Evolutionary conservation across 2,797 vertebrate genomes (phyloP), one percentile per base, ranked within the genome.

Genomic region (Trichosurus vulpecula): DNA sequence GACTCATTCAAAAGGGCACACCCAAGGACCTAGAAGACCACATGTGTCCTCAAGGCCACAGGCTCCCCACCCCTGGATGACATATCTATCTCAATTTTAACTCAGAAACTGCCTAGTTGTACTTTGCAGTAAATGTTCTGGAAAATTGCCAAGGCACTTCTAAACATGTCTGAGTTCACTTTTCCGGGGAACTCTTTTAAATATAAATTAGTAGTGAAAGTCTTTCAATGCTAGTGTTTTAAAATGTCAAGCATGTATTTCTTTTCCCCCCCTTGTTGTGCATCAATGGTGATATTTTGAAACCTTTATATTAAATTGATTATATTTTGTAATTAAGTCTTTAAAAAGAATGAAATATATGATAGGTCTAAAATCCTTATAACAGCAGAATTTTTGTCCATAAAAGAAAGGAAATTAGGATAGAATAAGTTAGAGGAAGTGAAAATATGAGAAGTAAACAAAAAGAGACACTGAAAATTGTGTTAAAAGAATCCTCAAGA

Each of bases 141-240:
- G 98, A 98, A 97, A 3, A 52, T 96, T 98, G 98, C 98, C 99
- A 99, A 99, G 94, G 95, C 96, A 95, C 95, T 98, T 99, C 97
- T 97, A 99, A 98, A 99, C 98, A 98, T 98, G 98, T 98, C 98
- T 98, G 96, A 98, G 96, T 97, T 98, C 97, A 98, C 97, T 98
- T 98, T 99, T 98, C 95, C 95, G 98, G 93, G 98, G 97, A 98
- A 99, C 98, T 98, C 98, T 98, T 98, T 98, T 98, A 99, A 99
- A 99, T 99, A 98, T 99, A 99, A 99, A 98, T 98, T 99, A 99
- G 98, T 98, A 98, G 97, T 98, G 97, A 98, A 98, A 98, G 98
- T 98, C 98, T 98, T 98, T 98, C 98, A 98, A 98, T 98, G 97
- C 90, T 97, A 97, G 97, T 98, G 97, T 98, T 99, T 99, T 98